phyloP scores from a whole-genome alignment of 2,888 invertebrate genomes.

The Heliconius ismenius region DNA sequence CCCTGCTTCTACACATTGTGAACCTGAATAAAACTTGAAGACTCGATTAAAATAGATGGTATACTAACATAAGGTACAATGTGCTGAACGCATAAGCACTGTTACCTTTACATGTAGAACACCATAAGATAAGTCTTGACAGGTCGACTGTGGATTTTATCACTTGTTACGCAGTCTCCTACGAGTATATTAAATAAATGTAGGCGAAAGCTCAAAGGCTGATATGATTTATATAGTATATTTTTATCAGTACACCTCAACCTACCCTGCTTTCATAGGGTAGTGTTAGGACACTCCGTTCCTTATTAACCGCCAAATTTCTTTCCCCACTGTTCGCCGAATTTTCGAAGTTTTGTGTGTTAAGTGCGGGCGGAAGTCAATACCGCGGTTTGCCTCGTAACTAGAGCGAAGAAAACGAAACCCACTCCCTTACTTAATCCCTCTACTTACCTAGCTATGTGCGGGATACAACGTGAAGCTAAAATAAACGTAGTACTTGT shows the following conservation, averaged over 20 bases:
- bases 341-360: neutral
- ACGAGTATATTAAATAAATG: neutral
- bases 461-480: too few species aligned
- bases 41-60: neutral
- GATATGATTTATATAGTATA: neutral
- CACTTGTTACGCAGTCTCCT: neutral
- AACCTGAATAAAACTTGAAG: too few species aligned
- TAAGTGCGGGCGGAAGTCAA: neutral
- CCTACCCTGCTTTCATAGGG: neutral
- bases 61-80: neutral
- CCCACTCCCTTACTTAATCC: too few species aligned
- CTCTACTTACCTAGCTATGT: too few species aligned
- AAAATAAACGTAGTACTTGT: too few species aligned
- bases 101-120: neutral
- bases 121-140: neutral
- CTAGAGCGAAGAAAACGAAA: neutral
- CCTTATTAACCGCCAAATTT: neutral
- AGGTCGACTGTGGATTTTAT: neutral
- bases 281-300: neutral
- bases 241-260: neutral
- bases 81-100: too few species aligned
- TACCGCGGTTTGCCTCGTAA: neutral
- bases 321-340: neutral
- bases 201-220: neutral
- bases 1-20: too few species aligned